These are phyloP conservation scores for Caenorhabditis macrosperma DNA, from an alignment of 2,888 invertebrate genomes.

Conservation along the genomic window DNA sequence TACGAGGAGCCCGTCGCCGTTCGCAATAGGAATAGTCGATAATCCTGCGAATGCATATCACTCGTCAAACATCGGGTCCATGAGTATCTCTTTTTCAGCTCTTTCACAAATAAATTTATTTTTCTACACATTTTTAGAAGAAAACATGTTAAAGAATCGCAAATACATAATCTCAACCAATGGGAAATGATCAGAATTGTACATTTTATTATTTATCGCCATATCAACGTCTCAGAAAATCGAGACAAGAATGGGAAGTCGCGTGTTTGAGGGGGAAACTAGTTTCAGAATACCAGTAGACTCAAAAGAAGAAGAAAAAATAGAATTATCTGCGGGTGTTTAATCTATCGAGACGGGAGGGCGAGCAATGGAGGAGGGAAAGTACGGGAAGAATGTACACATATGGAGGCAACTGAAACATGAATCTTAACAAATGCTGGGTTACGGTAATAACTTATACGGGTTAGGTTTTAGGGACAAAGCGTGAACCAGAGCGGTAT, in stretches of 20 bases:
- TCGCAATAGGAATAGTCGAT: conserved; percentile 31
- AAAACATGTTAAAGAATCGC: neutral
- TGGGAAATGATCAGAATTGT: neutral
- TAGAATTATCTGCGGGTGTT: neutral
- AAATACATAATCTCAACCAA: neutral
- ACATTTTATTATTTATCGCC: conserved; percentile 29
- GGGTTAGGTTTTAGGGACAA: neutral
- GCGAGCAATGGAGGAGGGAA: neutral
- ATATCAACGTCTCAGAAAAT: conserved; percentile 16
- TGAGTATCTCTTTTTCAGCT: neutral
- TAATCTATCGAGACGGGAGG: neutral
- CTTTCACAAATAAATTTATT: neutral
- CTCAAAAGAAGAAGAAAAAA: conserved; percentile 29
- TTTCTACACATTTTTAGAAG: neutral
- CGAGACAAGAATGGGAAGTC: conserved; percentile 7
- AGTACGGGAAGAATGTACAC: conserved; percentile 29
- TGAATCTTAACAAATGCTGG: conserved; percentile 8
- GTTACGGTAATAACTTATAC: neutral
- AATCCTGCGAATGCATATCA: neutral
- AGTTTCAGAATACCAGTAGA: conserved; percentile 52
- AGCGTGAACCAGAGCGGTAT: conserved; percentile 23
- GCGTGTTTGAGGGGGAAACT: conserved; percentile 12
- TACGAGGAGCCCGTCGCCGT: conserved; percentile 34
- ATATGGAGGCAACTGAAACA: conserved; percentile 16
- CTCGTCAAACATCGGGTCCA: neutral